Evolutionary conservation across 2,888 invertebrate genomes (phyloP), one percentile per base, ranked within the genome.

Genomic region (Dryobotodes eremita): DNA sequence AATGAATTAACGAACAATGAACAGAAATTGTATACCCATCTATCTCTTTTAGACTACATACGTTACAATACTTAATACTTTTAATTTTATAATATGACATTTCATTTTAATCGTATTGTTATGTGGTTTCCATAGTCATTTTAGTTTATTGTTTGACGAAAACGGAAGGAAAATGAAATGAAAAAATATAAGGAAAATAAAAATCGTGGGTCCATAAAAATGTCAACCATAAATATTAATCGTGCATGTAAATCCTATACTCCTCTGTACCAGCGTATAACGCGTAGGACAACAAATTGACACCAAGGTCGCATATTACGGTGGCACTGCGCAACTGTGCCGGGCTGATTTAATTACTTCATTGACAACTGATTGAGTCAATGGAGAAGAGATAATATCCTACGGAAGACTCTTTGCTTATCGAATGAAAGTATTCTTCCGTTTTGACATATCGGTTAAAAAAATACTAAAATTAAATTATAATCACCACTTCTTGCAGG

Each of bases 281-380:
- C 59, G 62, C 46, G 42, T 26, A 68, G 5, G 62, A 20, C 57
- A 72, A 26, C 65, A 81, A 84, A 77, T 86, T 76, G 69, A 59
- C 61, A 70, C 65, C 77, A 83, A 85, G 82, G 75, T 61, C 74
- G 26, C 26, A 17, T 55, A 13, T 10, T 48, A 61, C 57, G 74
- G 69, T 77, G 62, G 15, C 73, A 71, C 57, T 31, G 55, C 53
- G 68, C 77, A 70, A 53, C 78, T 79, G 79, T 15, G 20, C n/a
- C 53, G 46, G 13, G 23, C 75, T 66, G 31, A 71, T 79, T 66
- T 76, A 69, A 85, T 87, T 80, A 61, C 36, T 62, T 80, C 66
- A 79, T 85, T 87, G 77, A 76, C 64, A 66, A 76, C 57, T 53
- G 50, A 84, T 77, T 55, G 50, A 31, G 13, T 66, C 26, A 61